These are phyloP conservation scores for Coptotermes formosanus DNA, from an alignment of 1,140 invertebrate genomes.

Conservation along the genomic window DNA sequence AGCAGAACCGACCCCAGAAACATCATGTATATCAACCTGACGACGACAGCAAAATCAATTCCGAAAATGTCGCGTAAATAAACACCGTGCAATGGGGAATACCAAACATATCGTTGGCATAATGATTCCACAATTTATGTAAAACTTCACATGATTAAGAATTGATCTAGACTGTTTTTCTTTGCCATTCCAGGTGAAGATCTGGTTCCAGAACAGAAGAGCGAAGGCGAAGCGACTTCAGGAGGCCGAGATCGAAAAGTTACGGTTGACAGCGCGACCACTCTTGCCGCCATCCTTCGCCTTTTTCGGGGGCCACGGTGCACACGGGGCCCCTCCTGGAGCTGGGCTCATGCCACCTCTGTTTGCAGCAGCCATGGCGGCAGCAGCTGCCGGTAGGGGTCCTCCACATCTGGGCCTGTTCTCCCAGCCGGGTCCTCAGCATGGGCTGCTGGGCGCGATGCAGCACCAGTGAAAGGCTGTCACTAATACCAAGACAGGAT, in stretches of 20 bases:
- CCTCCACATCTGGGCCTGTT: not conserved
- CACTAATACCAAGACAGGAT: not conserved
- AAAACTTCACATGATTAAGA: too few species aligned
- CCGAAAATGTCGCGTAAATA: too few species aligned
- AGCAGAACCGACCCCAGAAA: too few species aligned
- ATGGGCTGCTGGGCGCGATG: not conserved
- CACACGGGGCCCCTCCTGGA: not conserved
- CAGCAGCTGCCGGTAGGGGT: constrained; percentile 6
- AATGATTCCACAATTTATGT: not conserved
- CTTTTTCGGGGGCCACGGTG: not conserved
- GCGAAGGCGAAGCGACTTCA: constrained; percentile 93
- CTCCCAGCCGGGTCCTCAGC: not conserved
- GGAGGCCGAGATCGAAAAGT: constrained; percentile 89
- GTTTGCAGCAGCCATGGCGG: constrained; percentile 24
- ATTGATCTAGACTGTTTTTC: not conserved
- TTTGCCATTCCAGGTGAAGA: constrained; percentile 75
- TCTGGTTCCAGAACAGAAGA: constrained; percentile 96
- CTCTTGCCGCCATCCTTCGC: constrained; percentile 36
- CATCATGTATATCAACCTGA: too few species aligned
- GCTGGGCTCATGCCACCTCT: not conserved
- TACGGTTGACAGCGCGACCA: constrained; percentile 68
- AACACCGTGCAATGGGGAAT: too few species aligned
- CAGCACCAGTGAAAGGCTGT: not conserved
- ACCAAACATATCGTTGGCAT: too few species aligned
- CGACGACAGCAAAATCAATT: too few species aligned